Evolutionary conservation across 2,888 invertebrate species (phyloP), one percentile per base, ranked within the genome.

Genomic region (Craniophora ligustri): DNA sequence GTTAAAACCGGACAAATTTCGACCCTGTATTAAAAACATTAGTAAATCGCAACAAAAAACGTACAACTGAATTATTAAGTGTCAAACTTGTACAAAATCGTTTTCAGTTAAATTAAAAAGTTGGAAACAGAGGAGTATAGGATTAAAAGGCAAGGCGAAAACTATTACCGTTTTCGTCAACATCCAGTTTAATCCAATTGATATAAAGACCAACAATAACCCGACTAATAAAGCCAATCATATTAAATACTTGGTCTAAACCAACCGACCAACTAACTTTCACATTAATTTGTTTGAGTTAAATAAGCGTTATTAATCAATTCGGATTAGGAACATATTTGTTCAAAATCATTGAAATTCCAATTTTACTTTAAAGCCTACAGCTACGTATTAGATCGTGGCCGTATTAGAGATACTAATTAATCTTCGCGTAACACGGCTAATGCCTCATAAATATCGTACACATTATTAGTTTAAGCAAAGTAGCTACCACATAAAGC

Each of bases 261-360:
- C 32, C 45, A 51, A 53, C 47, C 13, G 26, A 30, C 35, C 15
- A 4, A 6, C 36, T 16, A 66, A 66, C 63, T 64, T 64, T 48
- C 19, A 32, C 51, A 60, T 53, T 60, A 30, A 60, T 26, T 49
- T 49, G 59, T 48, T 66, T 48, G 35, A 67, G 41, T 64, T 58
- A 36, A 67, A 53, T 60, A 53, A 67, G 51, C 38, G 26, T 39
- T 59, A 67, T 60, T 67, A 48, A 64, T 67, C 53, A 64, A 64
- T 60, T 48, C 44, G 26, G 30, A 44, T 59, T 51, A 41, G 23
- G 30, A 48, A 38, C 67, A 61, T 67, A 60, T 60, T 60, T 67
- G 48, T 41, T 53, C 31, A 31, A 46, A 51, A 38, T 53, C 26
- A 48, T 41, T 45, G 26, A 34, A 41, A 48, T 45, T 41, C 26